Evolutionary conservation across 2,797 vertebrate species (phyloP), one percentile per base, ranked within the genome.

Genomic region (Melanotaenia maccullochi): DNA sequence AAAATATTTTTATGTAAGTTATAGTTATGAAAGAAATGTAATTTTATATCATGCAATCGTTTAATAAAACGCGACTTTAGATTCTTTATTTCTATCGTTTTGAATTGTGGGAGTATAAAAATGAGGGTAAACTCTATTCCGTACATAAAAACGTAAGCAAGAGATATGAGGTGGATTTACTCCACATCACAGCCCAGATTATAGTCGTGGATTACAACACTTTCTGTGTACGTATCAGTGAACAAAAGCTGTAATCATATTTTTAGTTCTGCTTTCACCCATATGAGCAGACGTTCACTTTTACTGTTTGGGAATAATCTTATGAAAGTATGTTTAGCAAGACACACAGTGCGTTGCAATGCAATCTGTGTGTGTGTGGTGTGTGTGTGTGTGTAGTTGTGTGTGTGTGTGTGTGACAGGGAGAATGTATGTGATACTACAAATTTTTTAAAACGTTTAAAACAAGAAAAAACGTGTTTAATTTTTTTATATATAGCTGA

Each of bases 201-300:
- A 83, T 61, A 76, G 70, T 69, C 22, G 64, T 62, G 87, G 87
- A 90, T 87, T 85, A 87, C 49, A 40, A 42, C 79, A 86, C 81
- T 64, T 78, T 76, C 59, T 60, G 66, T 60, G 68, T 44, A 24
- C 18, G 62, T 65, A 68, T 75, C 36, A 40, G 11, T 44, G 60
- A 81, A 49, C 52, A 59, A 55, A 42, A 52, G 58, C 66, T 49
- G 64, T 42, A 78, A 83, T 73, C 36, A 22, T 61, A 52, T 73
- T 35, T 6, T 14, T 73, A 70, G 52, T 73, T 84, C 71, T 75
- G 13, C 8, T 35, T 16, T 36, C 35, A 20, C 22, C 49, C 12
- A n/a, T 4, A 24, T 35, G 24, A 61, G 33, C 25, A 59, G 4
- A 18, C 4, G 2, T 25, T 14, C 33, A 49, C 14, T 75, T 35